Evolutionary conservation across 2,888 invertebrate species (phyloP).

Genomic region (Tholera decimalis): DNA sequence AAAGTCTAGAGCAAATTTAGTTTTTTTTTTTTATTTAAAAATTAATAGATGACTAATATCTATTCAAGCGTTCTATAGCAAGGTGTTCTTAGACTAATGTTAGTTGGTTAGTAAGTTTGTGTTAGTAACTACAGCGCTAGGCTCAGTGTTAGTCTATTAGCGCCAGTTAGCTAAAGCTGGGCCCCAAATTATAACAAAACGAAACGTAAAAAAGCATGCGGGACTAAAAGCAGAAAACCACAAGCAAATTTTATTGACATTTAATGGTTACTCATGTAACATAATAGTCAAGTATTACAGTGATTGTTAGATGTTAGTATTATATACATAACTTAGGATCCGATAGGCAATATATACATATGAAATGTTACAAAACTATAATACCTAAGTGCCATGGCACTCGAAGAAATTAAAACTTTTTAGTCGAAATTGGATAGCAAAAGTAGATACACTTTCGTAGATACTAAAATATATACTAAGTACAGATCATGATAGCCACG

Average conservation of each 20-base stretch:
- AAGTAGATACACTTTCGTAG: slow-evolving; percentile 56
- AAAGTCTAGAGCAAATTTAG: background rate
- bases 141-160: slow-evolving; percentile 64
- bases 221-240: slow-evolving; percentile 90
- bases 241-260: slow-evolving; percentile 88
- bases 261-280: slow-evolving; percentile 87
- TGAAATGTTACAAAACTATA: slow-evolving; percentile 70
- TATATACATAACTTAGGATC: slow-evolving; percentile 71
- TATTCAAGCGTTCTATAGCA: slow-evolving; percentile 25
- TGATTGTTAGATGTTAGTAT: slow-evolving; percentile 77
- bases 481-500: slow-evolving; percentile 64
- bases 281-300: slow-evolving; percentile 82
- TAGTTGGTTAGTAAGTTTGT: slow-evolving; percentile 53
- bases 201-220: slow-evolving; percentile 85
- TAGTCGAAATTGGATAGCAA: slow-evolving; percentile 62
- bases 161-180: slow-evolving; percentile 77
- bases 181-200: slow-evolving; percentile 75
- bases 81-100: slow-evolving; percentile 27
- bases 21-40: background rate
- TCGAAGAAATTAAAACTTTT: slow-evolving; percentile 57
- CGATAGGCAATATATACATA: slow-evolving; percentile 67
- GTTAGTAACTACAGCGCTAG: slow-evolving; percentile 64
- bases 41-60: background rate
- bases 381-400: slow-evolving; percentile 52
- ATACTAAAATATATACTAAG: slow-evolving; percentile 59